Evolutionary conservation across 2,797 vertebrate genomes (phyloP).

Genomic region (Spinibarbus caldwelli): DNA sequence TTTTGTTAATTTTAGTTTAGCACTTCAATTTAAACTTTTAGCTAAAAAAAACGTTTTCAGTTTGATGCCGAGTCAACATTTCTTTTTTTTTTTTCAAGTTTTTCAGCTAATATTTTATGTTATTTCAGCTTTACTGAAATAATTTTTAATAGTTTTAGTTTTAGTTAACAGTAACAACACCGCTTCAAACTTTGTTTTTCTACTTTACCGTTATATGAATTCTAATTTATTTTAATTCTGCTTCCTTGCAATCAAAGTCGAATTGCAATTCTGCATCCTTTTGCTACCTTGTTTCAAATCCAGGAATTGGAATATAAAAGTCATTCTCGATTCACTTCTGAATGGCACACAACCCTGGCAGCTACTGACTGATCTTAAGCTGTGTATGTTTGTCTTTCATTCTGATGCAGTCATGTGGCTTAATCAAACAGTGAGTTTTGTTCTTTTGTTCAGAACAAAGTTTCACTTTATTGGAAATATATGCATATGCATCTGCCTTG

Average conservation of each 20-base stretch:
- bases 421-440: slow-evolving; percentile 1
- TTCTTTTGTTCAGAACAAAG: slow-evolving; percentile 15
- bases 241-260: neutral
- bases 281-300: neutral
- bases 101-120: neutral
- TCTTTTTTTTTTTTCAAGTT: neutral
- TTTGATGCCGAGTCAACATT: neutral
- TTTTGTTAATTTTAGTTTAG: neutral
- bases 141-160: neutral
- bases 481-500: neutral
- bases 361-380: neutral
- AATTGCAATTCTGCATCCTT: neutral
- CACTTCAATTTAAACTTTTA: neutral
- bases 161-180: neutral
- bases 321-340: neutral
- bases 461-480: slow-evolving; percentile 2
- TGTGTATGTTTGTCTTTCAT: neutral
- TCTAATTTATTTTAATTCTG: neutral
- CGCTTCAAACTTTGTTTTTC: neutral
- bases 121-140: neutral
- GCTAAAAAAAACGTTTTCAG: no score
- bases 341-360: neutral
- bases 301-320: neutral
- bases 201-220: neutral
- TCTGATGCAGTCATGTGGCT: neutral